Percentiles rank a stretch among this genome's conserved stretches.
Evolutionary conservation across 2,888 invertebrate genomes (phyloP).

Genomic region (Eupeodes latifasciatus): DNA sequence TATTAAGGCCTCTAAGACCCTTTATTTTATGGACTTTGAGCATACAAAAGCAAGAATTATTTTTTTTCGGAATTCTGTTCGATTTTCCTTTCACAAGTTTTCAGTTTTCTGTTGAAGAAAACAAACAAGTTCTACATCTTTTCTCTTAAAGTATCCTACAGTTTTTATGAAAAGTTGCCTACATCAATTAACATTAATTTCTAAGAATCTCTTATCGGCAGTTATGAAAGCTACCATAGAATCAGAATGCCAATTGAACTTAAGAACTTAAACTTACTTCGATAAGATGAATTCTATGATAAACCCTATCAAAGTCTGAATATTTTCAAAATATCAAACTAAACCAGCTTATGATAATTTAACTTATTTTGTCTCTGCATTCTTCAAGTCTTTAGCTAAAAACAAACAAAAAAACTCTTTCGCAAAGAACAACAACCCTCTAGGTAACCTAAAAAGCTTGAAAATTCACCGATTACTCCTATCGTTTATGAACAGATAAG

Average conservation of each 20-base stretch:
- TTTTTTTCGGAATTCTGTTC: no score
- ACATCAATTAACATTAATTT: no score
- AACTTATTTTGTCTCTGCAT: constrained; percentile 1
- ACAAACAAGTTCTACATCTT: no score
- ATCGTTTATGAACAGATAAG: constrained; percentile 29
- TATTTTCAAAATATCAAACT: constrained; percentile 54
- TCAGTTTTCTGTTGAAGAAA: no score
- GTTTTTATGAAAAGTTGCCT: no score
- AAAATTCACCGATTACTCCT: constrained; percentile 12
- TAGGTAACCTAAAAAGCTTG: neutral
- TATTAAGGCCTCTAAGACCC: no score
- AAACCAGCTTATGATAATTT: constrained; percentile 50
- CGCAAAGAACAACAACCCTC: constrained; percentile 16
- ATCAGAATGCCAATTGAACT: neutral
- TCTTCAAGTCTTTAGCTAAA: neutral
- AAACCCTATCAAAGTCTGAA: constrained; percentile 31
- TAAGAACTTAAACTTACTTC: neutral
- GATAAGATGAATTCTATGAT: neutral
- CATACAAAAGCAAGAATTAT: no score
- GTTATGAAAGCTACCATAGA: no score
- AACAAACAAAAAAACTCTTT: neutral
- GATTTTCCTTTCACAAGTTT: no score
- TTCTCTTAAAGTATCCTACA: no score
- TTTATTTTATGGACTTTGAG: no score
- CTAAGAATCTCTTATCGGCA: no score